A percentile compares a stretch with the other conserved stretches of the same genome.
These are phyloP conservation scores for Micromussa lordhowensis DNA, from an alignment of 92 coral and sea anemone species.

Conservation along the genomic window DNA sequence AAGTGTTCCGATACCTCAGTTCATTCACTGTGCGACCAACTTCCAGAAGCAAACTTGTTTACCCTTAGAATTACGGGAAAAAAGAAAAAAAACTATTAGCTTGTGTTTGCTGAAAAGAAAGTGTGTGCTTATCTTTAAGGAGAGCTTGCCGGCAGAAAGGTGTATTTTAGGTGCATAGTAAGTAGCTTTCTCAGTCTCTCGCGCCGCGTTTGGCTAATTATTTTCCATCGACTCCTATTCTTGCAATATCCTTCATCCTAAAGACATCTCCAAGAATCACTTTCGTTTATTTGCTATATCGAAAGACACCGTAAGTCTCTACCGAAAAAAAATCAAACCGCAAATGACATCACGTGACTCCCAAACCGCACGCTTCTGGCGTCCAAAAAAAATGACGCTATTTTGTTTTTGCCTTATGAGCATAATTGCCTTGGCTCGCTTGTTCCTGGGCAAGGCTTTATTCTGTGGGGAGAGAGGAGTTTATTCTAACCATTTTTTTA, in stretches of 20 bases:
- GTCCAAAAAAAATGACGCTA: background rate
- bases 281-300: no score
- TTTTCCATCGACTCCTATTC: no score
- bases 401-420: background rate
- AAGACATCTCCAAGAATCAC: background rate
- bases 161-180: no score
- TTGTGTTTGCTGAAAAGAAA: no score
- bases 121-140: background rate
- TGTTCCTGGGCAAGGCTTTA: background rate
- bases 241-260: no score
- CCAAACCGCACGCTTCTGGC: background rate
- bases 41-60: background rate
- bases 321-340: background rate
- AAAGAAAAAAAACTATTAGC: background rate
- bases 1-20: background rate
- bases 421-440: background rate
- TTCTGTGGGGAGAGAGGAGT: background rate
- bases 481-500: background rate
- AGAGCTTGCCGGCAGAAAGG: background rate
- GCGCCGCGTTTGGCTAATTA: no score
- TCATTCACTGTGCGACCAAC: background rate
- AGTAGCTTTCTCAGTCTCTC: background rate
- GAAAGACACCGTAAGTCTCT: background rate
- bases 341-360: background rate
- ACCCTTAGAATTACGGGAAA: background rate